Base-by-base conservation (phyloP, 1,140 invertebrate genomes). In the Trachymyrmex cornetzi region DNA sequence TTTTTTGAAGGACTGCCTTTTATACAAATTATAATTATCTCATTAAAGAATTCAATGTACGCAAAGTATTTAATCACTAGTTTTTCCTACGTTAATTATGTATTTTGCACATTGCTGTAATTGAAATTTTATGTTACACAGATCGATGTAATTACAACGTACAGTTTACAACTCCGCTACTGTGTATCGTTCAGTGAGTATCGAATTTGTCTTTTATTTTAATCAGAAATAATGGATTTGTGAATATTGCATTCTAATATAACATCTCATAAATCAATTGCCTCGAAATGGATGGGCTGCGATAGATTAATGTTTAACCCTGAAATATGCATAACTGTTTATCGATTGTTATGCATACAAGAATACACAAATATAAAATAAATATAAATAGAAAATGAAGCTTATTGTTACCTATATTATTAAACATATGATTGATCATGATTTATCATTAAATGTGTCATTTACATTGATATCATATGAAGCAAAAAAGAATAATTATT, bases 231-330 rank as follows among this genome's bases (percentile, higher is more conserved):
- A 44, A 67, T 67, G 64, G 30, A 67, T 44, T n/a, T 44, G 64
- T 14, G 64, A 44, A 67, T 67, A 67, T 66, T 66, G 30, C 6
- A 66, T 67, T 44, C 34, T 67, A 34, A 67, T 44, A 44, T 22
- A 14, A 67, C 64, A 44, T 67, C 64, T 44, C 30, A 67, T 67
- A 67, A n/a, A 44, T 67, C 34, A 22, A 38, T 67, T 67, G n/a
- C 34, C n/a, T 44, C n/a, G 64, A 44, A 38, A 67, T 44, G 12
- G 34, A 67, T 44, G 64, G 34, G n/a, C n/a, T 22, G 12, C 9
- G 64, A 67, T 67, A 67, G n/a, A 67, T 67, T 44, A 67, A 67
- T 44, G n/a, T 67, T 67, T 67, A 67, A 38, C 11, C n/a, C n/a
- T 44, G 11, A 7, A 38, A 6, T 7, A 44, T 34, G 14, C 19